Conservation (phyloP, 1,140 invertebrate species). For the Zaprionus ornatus region DNA sequence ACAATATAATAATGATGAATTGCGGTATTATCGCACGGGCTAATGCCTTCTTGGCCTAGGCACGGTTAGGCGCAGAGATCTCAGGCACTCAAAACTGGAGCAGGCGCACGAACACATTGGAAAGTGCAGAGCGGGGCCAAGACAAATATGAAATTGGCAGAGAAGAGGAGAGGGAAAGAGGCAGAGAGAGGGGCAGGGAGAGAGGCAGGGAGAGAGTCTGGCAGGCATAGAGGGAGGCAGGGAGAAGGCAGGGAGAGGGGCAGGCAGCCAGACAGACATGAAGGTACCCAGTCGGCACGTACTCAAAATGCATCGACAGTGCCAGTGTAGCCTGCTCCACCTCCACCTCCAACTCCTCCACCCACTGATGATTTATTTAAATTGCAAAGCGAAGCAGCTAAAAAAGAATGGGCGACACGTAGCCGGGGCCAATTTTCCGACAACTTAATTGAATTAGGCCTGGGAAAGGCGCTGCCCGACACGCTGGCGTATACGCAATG, state of each 20-base stretch:
- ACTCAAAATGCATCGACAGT: conserved; percentile 73
- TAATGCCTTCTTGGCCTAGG: conserved; percentile 53
- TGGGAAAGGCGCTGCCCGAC: conserved; percentile 32
- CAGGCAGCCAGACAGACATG: conserved; percentile 8
- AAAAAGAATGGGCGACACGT: conserved; percentile 59
- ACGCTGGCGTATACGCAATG: conserved; percentile 59
- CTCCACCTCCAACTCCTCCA: neutral
- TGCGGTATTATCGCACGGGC: conserved; percentile 75
- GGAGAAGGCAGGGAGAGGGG: neutral
- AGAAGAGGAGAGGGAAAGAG: conserved; percentile 28
- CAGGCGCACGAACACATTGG: conserved; percentile 72
- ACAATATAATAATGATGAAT: conserved; percentile 75
- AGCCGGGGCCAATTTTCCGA: conserved; percentile 66
- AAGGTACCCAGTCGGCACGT: conserved; percentile 53
- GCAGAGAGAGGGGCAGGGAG: neutral
- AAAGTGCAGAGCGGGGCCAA: conserved; percentile 51
- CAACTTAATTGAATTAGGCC: conserved; percentile 76
- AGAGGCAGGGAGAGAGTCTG: neutral
- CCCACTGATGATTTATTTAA: conserved; percentile 73
- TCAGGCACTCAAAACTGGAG: conserved; percentile 59
- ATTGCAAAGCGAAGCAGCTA: conserved; percentile 57
- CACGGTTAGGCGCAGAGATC: conserved; percentile 1
- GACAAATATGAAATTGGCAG: conserved; percentile 76
- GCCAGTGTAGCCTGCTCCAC: neutral
- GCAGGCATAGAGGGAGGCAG: neutral